Percentiles rank a stretch among this genome's conserved stretches.
These are phyloP conservation scores for Drosophila limbata DNA, from an alignment of 2,888 invertebrate species.

Conservation along the genomic window DNA sequence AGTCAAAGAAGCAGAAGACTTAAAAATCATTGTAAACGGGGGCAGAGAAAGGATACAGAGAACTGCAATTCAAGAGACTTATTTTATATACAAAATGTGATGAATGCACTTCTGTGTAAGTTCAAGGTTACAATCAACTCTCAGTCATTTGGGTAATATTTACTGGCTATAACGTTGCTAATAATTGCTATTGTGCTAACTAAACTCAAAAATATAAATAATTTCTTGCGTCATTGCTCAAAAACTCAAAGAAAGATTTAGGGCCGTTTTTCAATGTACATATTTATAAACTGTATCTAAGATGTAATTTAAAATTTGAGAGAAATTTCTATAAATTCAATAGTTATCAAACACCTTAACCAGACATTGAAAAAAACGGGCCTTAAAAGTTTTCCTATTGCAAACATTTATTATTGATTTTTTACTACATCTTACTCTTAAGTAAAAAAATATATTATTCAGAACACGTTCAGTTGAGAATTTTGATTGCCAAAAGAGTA, in stretches of 20 bases:
- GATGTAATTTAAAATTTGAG: no score
- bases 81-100: constrained; percentile 5
- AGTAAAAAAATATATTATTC: not conserved
- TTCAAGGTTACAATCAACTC: constrained; percentile 56
- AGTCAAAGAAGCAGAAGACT: constrained; percentile 22
- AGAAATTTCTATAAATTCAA: no score
- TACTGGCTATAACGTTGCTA: not conserved
- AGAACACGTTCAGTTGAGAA: not conserved
- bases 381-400: not conserved
- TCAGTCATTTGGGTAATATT: not conserved
- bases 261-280: no score
- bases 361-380: no score
- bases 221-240: not conserved
- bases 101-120: constrained; percentile 53
- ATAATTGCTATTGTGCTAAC: constrained; percentile 3
- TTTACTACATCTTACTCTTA: not conserved
- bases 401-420: not conserved
- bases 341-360: no score
- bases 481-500: not conserved
- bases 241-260: not conserved
- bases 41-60: constrained; percentile 61
- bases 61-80: constrained; percentile 29
- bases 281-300: no score
- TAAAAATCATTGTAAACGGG: not conserved
- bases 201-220: no score